Evolutionary conservation across 2,888 invertebrate species (phyloP), one percentile per base, ranked within the genome.

Genomic region (Poecilobothrus nobilitatus): DNA sequence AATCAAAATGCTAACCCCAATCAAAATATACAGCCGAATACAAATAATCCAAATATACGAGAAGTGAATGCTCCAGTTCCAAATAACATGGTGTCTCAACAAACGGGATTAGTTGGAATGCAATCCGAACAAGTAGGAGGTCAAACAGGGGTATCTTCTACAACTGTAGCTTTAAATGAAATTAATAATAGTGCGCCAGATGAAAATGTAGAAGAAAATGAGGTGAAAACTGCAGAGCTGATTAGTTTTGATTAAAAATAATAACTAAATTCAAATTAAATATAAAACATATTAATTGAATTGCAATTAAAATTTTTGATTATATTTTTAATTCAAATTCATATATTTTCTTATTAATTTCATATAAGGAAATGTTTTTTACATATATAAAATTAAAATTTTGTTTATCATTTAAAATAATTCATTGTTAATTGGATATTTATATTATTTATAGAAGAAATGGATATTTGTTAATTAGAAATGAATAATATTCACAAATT

Each of bases 241-340:
- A 93, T 93, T 73, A 89, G 89, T 78, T 93, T 93, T 75, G 92
- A 92, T 84, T 92, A 84, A 86, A 77, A 53, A 53, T 53, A 53
- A 18, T 53, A 53, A 6, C 53, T 53, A 53, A 53, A 53, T 53
- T 18, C 12, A 10, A 37, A 37, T 10, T 37, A 37, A 37, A 37
- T 37, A 37, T 37, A 37, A 8, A 27, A 37, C 1, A 37, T 37
- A 37, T 37, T 37, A 37, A 27, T 27, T 37, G 7, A 37, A 37
- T 37, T 37, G 12, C 37, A 8, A 37, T 37, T 27, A 27, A 27
- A 27, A 27, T 5, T 27, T 27, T 27, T 27, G 5, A 27, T 27
- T 27, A 27, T 27, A 5, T 27, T 27, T 27, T 27, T 27, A 27
- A 27, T 27, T 27, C 27, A 27, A 27, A 27, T 27, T 4, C 27